Conservation (phyloP, 2,113 vertebrate genomes). For the Cyanoliseus patagonus region DNA sequence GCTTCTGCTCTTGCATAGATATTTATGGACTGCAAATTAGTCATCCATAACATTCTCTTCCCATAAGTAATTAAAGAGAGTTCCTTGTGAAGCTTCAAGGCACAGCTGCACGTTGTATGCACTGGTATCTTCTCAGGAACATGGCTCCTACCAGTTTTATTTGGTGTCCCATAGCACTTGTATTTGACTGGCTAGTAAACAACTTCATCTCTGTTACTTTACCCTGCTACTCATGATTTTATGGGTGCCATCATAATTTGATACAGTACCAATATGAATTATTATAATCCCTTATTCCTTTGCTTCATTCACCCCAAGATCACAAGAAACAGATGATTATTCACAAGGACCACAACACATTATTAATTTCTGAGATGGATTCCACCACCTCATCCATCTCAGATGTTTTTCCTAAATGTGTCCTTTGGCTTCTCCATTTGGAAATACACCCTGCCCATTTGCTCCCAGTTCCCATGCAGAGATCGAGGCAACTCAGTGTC, state of each 20-base stretch:
- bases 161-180: neutral
- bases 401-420: neutral
- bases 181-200: neutral
- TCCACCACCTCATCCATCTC: neutral
- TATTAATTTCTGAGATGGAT: neutral
- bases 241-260: neutral
- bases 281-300: neutral
- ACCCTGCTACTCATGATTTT: neutral
- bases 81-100: neutral
- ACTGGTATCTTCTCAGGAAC: neutral
- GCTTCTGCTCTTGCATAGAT: neutral
- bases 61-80: neutral
- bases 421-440: neutral
- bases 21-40: neutral
- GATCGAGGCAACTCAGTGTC: neutral
- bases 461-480: neutral
- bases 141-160: neutral
- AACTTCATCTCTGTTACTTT: neutral
- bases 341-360: neutral
- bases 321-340: neutral
- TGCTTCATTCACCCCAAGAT: neutral
- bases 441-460: neutral
- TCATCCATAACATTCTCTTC: neutral
- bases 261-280: neutral
- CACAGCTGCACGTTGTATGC: neutral